Conservation (phyloP, 2,113 vertebrate species). For the Antigone vipio region DNA sequence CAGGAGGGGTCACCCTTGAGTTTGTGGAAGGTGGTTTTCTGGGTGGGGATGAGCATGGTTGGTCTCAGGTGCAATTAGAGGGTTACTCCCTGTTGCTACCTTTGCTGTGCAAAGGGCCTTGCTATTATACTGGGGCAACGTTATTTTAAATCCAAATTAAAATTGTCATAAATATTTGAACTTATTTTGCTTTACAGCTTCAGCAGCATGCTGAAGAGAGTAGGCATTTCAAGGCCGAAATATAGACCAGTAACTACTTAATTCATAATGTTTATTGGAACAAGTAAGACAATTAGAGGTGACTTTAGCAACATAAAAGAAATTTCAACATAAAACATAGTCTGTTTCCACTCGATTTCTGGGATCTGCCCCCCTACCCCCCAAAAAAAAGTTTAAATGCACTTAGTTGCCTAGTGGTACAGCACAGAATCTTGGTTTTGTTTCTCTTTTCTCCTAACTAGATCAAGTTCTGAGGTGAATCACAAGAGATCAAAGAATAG, state of each 20-base stretch:
- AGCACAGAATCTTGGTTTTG: not conserved
- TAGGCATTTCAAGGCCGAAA: not conserved
- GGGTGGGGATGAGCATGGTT: not conserved
- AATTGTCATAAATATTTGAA: not conserved
- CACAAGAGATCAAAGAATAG: not conserved
- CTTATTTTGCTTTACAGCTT: not conserved
- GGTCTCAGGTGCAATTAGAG: not conserved
- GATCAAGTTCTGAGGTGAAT: not conserved
- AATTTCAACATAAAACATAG: not conserved
- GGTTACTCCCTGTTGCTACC: not conserved
- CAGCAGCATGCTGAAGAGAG: not conserved
- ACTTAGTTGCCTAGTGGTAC: not conserved
- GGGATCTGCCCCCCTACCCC: not conserved
- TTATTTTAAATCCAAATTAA: not conserved
- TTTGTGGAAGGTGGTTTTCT: constrained; percentile 6
- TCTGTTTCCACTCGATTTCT: not conserved
- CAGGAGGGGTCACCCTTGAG: constrained; percentile 27
- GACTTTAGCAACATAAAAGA: not conserved
- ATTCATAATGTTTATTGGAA: not conserved
- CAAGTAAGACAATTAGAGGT: not conserved
- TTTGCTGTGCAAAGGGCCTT: not conserved
- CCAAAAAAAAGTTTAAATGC: not conserved
- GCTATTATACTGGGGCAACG: not conserved
- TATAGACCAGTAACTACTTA: not conserved
- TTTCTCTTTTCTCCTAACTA: not conserved